phyloP scores from a whole-genome alignment of 2,888 invertebrate species.

The Parnassius apollo region DNA sequence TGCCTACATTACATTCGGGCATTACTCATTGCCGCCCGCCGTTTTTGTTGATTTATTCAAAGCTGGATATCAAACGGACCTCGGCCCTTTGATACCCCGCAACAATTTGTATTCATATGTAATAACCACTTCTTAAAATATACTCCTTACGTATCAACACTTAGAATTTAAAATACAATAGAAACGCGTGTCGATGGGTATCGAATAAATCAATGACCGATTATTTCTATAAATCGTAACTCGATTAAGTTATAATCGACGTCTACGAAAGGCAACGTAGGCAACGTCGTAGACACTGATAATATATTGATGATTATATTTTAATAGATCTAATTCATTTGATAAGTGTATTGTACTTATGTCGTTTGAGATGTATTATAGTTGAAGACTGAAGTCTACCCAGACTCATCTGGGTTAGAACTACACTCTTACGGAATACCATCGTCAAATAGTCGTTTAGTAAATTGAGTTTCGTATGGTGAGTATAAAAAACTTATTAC shows the following conservation, averaged over 20 bases:
- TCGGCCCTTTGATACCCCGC: constrained; percentile 68
- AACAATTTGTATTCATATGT: constrained; percentile 70
- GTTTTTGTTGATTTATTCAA: constrained; percentile 80
- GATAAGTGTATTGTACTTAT: too few relatives aligned
- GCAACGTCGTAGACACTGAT: constrained; percentile 19
- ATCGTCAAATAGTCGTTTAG: too few relatives aligned
- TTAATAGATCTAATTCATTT: background rate
- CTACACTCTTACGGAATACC: too few relatives aligned
- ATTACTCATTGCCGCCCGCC: constrained; percentile 77
- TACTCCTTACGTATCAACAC: constrained; percentile 28
- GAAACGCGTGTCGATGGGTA: constrained; percentile 34
- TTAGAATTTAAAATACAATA: constrained; percentile 36
- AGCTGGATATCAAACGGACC: constrained; percentile 67
- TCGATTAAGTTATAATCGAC: constrained; percentile 78
- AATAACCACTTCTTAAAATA: constrained; percentile 30
- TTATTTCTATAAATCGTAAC: constrained; percentile 80
- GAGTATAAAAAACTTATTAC: too few relatives aligned
- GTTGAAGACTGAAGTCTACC: too few relatives aligned
- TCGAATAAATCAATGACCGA: constrained; percentile 74
- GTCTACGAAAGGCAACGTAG: constrained; percentile 26
- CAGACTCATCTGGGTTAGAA: too few relatives aligned
- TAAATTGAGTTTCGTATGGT: too few relatives aligned
- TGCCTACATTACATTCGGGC: constrained; percentile 55
- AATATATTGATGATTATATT: constrained; percentile 17
- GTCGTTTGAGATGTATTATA: too few relatives aligned